Conservation (phyloP, 2,888 invertebrate species). For the Eupeodes luniger region DNA sequence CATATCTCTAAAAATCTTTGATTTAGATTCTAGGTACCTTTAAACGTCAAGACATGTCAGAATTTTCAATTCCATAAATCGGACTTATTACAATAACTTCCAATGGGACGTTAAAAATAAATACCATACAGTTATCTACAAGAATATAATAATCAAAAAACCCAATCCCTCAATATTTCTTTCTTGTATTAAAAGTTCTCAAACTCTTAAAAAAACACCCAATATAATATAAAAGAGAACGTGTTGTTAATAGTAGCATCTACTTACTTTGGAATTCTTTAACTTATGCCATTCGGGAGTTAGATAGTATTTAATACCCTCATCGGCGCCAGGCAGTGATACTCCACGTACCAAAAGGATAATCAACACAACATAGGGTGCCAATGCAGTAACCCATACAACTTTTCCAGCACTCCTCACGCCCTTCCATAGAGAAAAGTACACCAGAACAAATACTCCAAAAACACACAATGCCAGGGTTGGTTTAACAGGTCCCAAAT, state of each 20-base stretch:
- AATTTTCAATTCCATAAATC: no score
- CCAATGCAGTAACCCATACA: constrained; percentile 97
- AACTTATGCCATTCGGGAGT: constrained; percentile 95
- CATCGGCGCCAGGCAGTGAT: constrained; percentile 92
- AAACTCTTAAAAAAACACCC: no score
- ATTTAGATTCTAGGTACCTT: no score
- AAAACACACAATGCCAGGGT: constrained; percentile 95
- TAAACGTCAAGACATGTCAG: no score
- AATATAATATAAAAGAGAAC: no score
- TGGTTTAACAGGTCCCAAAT: constrained; percentile 95
- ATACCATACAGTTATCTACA: no score
- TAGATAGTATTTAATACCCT: constrained; percentile 94
- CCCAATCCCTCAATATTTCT: no score
- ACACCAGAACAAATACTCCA: constrained; percentile 95
- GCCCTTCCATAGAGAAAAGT: constrained; percentile 98
- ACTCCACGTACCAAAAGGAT: constrained; percentile 93
- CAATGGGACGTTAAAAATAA: no score
- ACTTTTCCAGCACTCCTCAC: constrained; percentile 97
- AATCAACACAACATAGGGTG: constrained; percentile 95
- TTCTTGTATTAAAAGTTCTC: no score
- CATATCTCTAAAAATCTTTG: no score
- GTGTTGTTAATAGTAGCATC: constrained; percentile 14
- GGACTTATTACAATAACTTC: no score
- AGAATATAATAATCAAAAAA: no score
- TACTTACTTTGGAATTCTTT: constrained; percentile 88